Evolutionary conservation across 2,113 vertebrate genomes (phyloP), one percentile per base, ranked within the genome.

Genomic region (Okapia johnstoni): DNA sequence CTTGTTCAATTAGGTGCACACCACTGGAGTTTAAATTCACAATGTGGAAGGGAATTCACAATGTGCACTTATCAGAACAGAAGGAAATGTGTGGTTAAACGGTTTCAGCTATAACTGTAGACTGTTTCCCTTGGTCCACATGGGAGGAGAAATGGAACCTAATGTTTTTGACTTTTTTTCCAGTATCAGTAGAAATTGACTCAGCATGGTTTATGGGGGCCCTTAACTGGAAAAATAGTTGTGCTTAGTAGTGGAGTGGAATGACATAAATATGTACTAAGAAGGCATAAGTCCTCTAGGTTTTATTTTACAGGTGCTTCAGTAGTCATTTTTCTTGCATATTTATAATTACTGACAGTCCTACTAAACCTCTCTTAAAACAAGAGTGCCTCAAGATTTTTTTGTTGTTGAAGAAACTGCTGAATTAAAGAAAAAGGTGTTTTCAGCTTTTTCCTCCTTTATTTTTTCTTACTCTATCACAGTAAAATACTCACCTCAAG

Each of bases 81-180:
- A 99, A 99, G 99, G 99, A 99, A 99, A 99, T 99, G 96, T 99
- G 99, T 99, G 99, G 99, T 99, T 98, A 99, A 99, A 99, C 99
- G 98, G 99, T 99, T 99, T 99, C 87, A 96, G 96, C 98, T 98
- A 23, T 97, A 96, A 96, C 98, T 97, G 98, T 96, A 96, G 88
- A 95, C 98, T 98, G 88, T 98, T 99, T 99, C 98, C 98, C 98
- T 99, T 99, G 97, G 98, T 99, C 99, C 98, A 98, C 98, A 96
- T 97, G 58, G 28, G 70, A 95, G 92, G 63, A 89, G 30, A 97
- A 97, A 97, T 97, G 97, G 88, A 98, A 88, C 96, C 94, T 98
- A 97, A 96, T 96, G 90, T 79, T 95, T 96, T 90, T 30, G 19
- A 54, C 50, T 48, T 60, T 52, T 93, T 97, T 90, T 70, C 83